A percentile compares a stretch with the other conserved stretches of the same genome.
These are phyloP conservation scores for Byasa hedistus DNA, from an alignment of 2,888 invertebrate species.

Conservation along the genomic window DNA sequence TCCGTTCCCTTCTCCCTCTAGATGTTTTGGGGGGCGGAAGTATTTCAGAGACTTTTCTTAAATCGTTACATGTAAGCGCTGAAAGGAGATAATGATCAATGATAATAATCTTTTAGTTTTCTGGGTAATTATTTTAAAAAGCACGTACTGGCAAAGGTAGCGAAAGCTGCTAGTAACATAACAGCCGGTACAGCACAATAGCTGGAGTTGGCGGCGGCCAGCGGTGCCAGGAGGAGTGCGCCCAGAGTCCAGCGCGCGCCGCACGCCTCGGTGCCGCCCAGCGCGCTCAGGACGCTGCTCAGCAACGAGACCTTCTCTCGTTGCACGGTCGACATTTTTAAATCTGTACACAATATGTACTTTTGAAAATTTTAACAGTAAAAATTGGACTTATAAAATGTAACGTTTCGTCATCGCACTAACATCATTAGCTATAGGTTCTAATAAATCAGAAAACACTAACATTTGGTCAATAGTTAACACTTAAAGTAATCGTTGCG, in stretches of 20 bases:
- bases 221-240: conserved; percentile 77
- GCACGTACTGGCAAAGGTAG: conserved; percentile 76
- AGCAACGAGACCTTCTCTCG: conserved; percentile 50
- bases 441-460: no score
- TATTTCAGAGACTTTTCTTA: conserved; percentile 63
- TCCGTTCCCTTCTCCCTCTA: conserved; percentile 66
- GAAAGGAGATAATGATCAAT: conserved; percentile 37
- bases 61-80: conserved; percentile 68
- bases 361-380: no score
- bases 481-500: no score
- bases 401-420: no score
- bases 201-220: conserved; percentile 81
- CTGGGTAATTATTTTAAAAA: neutral
- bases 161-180: conserved; percentile 71
- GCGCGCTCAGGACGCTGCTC: conserved; percentile 47
- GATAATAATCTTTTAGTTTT: neutral
- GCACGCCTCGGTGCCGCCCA: conserved; percentile 62
- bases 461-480: no score
- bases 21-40: conserved; percentile 64
- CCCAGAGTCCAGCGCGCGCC: conserved; percentile 81
- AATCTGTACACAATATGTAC: neutral
- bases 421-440: no score
- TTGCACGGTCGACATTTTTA: conserved; percentile 50
- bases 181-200: conserved; percentile 79
- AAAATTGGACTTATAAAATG: no score